Evolutionary conservation across 2,888 invertebrate genomes (phyloP), one percentile per base, ranked within the genome.

Genomic region (Trissoscelio sp.): DNA sequence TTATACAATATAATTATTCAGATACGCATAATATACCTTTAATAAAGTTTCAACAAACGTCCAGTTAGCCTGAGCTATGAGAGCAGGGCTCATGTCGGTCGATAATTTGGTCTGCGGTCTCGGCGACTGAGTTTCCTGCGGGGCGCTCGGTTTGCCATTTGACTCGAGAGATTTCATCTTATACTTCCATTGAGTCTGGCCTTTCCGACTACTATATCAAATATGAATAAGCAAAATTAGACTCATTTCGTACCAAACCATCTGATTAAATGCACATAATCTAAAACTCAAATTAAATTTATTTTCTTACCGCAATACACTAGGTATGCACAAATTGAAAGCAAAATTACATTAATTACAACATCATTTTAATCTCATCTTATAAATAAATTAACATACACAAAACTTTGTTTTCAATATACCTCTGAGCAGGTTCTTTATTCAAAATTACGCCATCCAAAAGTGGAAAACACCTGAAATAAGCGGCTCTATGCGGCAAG

Each of bases 1-100:
- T n/a, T n/a, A n/a, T n/a, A n/a, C n/a, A n/a, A n/a, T n/a, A n/a
- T n/a, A n/a, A n/a, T n/a, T n/a, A n/a, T n/a, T n/a, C n/a, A n/a
- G n/a, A n/a, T n/a, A n/a, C n/a, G n/a, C 31, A 31, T 31, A 1
- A 31, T 31, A 9, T 37, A 97, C 99, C 94, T 98, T 98, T 57
- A 99, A 93, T 85, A 99, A 93, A 90, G 98, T 97, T 90, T 99
- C 99, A 55, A 99, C 99, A 92, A 99, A 99, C 20, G 97, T 97
- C 95, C 98, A 97, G 92, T 99, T 99, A 34, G 98, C 98, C 91
- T 99, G 98, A 11, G 98, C 98, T 87, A 99, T 96, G 39, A 97
- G 94, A 0, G 98, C 97, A 0, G 98, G 97, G 83, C 97, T 97
- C 86, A 94, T 94, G 83, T 94, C 94, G 1, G 94, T 94, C 0